These are phyloP conservation scores for Papilio glaucus DNA, from an alignment of 1,140 invertebrate species.

Conservation along the genomic window DNA sequence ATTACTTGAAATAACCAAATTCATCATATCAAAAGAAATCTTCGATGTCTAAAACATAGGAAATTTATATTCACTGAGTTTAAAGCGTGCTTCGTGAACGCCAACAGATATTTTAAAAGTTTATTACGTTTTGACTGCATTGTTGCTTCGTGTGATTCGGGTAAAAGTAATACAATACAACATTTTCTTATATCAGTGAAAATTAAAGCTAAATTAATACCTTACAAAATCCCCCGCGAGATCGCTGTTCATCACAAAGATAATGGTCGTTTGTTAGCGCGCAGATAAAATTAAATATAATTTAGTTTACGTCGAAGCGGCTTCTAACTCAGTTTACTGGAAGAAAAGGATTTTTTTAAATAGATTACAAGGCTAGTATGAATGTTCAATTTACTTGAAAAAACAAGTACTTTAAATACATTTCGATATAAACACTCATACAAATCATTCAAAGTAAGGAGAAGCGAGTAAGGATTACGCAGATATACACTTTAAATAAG, in stretches of 20 bases:
- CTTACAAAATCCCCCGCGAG: background rate
- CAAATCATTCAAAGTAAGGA: too few relatives aligned
- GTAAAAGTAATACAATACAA: background rate
- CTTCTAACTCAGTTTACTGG: constrained; percentile 10
- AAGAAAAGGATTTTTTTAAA: constrained; percentile 2
- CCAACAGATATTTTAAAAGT: background rate
- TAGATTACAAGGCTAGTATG: background rate
- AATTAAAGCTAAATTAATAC: background rate
- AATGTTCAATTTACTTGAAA: background rate
- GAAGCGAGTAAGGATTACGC: background rate
- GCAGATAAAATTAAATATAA: constrained; percentile 5
- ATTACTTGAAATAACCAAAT: background rate
- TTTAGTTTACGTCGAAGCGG: constrained; percentile 2
- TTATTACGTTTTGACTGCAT: background rate
- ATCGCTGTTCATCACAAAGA: constrained; percentile 2
- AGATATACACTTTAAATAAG: too few relatives aligned
- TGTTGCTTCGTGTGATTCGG: background rate
- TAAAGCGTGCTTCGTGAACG: background rate
- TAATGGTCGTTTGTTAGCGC: constrained; percentile 1
- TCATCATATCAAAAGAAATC: background rate
- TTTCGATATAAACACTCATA: background rate
- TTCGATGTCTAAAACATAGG: background rate
- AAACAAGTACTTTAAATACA: background rate
- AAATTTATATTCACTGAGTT: constrained; percentile 6
- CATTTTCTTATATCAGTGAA: background rate